Evolutionary conservation across 2,888 invertebrate species (phyloP).

Genomic region (Hypomecis punctinalis): DNA sequence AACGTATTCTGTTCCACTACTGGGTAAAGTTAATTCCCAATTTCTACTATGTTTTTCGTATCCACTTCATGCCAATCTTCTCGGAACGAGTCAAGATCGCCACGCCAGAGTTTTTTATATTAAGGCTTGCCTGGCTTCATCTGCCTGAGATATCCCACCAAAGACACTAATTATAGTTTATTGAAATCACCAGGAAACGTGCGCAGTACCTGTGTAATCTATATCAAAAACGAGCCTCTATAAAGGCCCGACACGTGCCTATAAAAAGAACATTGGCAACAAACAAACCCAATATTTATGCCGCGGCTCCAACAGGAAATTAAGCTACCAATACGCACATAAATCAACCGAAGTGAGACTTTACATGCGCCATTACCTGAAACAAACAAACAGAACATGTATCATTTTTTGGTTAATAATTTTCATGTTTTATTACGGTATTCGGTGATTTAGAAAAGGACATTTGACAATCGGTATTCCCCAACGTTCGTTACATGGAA

Average conservation of each 20-base stretch:
- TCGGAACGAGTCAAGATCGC: too few species aligned
- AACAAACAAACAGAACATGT: slow-evolving; percentile 64
- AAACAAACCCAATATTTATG: slow-evolving; percentile 48
- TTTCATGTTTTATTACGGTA: slow-evolving; percentile 23
- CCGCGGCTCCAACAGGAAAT: slow-evolving; percentile 57
- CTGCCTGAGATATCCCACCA: too few species aligned
- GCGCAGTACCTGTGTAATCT: too few species aligned
- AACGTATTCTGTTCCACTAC: too few species aligned
- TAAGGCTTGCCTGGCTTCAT: too few species aligned
- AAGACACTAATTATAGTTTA: too few species aligned
- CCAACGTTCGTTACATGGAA: not conserved
- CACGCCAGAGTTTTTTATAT: too few species aligned
- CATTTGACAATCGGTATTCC: not conserved
- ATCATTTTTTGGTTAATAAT: slow-evolving; percentile 46
- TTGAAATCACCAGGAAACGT: too few species aligned
- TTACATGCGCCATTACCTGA: slow-evolving; percentile 74
- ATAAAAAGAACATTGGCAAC: slow-evolving; percentile 19
- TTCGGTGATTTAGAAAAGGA: slow-evolving; percentile 1
- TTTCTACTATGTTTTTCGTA: too few species aligned
- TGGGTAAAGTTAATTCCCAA: too few species aligned
- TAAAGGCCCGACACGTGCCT: not conserved
- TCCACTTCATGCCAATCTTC: too few species aligned
- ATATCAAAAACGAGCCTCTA: slow-evolving; percentile 17
- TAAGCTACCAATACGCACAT: slow-evolving; percentile 65
- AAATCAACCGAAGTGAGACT: slow-evolving; percentile 59